A percentile compares a stretch with the other conserved stretches of the same genome.
phyloP scores from a whole-genome alignment of 2,888 invertebrate species.

The Sinelater perroti region DNA sequence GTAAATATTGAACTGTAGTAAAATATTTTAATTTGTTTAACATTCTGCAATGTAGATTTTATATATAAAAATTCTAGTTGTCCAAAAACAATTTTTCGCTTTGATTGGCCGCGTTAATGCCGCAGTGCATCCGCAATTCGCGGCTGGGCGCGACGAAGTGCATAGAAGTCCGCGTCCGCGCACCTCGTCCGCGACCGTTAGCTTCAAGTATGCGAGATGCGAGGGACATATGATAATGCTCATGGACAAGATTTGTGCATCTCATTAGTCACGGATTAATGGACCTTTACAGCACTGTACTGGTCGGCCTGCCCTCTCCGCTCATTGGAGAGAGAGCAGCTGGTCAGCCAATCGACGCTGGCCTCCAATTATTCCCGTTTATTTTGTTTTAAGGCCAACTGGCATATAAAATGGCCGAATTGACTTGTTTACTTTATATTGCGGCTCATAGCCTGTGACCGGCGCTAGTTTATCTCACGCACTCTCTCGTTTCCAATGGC shows the following conservation, averaged over 20 bases:
- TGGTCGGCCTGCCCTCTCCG: constrained; percentile 49
- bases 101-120: too few species aligned
- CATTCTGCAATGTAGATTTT: too few species aligned
- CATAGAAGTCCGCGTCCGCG: background rate
- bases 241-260: constrained; percentile 53
- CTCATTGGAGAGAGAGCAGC: constrained; percentile 49
- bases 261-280: constrained; percentile 59
- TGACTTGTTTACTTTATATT: constrained; percentile 51
- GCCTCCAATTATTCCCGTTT: constrained; percentile 59
- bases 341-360: constrained; percentile 55
- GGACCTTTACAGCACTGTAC: constrained; percentile 55
- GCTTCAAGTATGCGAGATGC: constrained; percentile 38
- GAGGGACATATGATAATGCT: constrained; percentile 40
- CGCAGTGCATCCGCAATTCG: background rate
- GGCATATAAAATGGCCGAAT: constrained; percentile 59
- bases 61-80: too few species aligned
- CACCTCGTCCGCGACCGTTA: constrained; percentile 15
- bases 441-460: constrained; percentile 30
- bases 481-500: too few species aligned
- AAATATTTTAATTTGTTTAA: too few species aligned
- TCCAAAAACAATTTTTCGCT: too few species aligned
- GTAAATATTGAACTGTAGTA: too few species aligned
- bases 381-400: constrained; percentile 59
- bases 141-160: background rate
- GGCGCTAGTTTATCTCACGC: constrained; percentile 21